phyloP scores from a whole-genome alignment of 2,888 invertebrate genomes.

The Barypeithes pellucidus region DNA sequence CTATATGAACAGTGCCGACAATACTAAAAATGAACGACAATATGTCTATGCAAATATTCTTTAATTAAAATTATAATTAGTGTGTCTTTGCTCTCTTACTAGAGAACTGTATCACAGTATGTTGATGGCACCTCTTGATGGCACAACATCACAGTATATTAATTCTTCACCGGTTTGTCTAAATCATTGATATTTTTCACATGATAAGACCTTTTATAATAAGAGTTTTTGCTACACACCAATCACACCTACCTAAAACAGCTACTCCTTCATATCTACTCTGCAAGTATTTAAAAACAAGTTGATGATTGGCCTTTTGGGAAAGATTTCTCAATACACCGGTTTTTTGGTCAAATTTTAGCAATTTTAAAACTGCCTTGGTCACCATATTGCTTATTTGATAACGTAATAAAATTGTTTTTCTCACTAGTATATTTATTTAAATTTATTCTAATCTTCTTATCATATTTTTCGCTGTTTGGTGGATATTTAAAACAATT shows the following conservation, averaged over 20 bases:
- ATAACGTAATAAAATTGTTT: not conserved
- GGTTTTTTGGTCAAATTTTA: not conserved
- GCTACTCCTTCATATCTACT: constrained; percentile 83
- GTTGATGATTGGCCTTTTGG: constrained; percentile 64
- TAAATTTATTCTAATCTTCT: constrained; percentile 8
- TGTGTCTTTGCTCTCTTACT: no score
- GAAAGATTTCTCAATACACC: constrained; percentile 50
- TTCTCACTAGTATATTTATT: not conserved
- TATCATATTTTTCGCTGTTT: constrained; percentile 12
- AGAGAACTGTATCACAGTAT: no score
- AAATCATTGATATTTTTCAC: no score
- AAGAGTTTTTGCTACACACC: no score
- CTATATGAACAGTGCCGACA: no score
- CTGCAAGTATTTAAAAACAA: constrained; percentile 74
- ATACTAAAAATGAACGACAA: no score
- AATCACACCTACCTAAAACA: constrained; percentile 75
- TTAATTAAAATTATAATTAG: no score
- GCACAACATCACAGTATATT: no score
- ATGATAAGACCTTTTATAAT: no score
- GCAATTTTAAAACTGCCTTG: constrained; percentile 7
- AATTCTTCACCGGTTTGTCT: no score
- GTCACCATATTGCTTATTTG: not conserved
- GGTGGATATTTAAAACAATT: not conserved
- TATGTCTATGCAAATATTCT: no score
- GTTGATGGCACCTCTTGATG: no score